phyloP scores from a whole-genome alignment of 2,797 vertebrate genomes.

The Gobio occitaniae region DNA sequence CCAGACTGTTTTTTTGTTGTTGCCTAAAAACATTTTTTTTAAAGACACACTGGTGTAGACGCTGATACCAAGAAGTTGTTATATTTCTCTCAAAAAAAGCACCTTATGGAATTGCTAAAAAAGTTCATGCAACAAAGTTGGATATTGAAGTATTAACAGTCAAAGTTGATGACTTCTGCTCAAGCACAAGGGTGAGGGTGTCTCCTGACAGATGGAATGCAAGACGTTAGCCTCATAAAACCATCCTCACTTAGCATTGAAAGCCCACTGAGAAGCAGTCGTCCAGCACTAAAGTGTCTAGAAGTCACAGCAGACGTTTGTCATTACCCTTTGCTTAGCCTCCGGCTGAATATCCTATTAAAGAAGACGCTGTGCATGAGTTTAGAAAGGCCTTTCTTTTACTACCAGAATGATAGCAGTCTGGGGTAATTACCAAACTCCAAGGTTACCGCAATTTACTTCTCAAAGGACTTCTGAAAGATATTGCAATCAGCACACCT shows the following conservation, averaged over 20 bases:
- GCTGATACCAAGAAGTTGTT: not conserved
- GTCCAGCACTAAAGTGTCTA: conserved; percentile 42
- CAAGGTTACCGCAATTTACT: conserved; percentile 58
- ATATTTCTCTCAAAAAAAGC: not conserved
- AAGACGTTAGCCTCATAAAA: conserved; percentile 41
- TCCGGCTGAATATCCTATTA: conserved; percentile 50
- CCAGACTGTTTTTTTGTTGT: not conserved
- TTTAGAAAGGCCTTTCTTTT: conserved; percentile 51
- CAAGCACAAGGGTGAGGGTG: conserved; percentile 1
- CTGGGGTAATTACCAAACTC: conserved; percentile 52
- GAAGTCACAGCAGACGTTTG: conserved; percentile 52
- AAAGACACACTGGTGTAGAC: not conserved
- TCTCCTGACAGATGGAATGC: conserved; percentile 41
- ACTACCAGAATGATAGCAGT: conserved; percentile 44
- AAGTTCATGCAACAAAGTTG: not conserved
- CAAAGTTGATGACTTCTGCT: conserved; percentile 13
- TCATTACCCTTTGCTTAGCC: conserved; percentile 55
- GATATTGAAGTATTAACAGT: not conserved
- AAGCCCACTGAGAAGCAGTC: conserved; percentile 45
- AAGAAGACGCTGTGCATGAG: conserved; percentile 31
- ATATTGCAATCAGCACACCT: conserved; percentile 57
- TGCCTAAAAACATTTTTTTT: not conserved
- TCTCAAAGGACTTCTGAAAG: conserved; percentile 58
- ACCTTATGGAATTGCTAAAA: not conserved
- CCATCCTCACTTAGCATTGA: conserved; percentile 43